Evolutionary conservation across 2,888 invertebrate genomes (phyloP).

Genomic region (Calameuta filiformis): DNA sequence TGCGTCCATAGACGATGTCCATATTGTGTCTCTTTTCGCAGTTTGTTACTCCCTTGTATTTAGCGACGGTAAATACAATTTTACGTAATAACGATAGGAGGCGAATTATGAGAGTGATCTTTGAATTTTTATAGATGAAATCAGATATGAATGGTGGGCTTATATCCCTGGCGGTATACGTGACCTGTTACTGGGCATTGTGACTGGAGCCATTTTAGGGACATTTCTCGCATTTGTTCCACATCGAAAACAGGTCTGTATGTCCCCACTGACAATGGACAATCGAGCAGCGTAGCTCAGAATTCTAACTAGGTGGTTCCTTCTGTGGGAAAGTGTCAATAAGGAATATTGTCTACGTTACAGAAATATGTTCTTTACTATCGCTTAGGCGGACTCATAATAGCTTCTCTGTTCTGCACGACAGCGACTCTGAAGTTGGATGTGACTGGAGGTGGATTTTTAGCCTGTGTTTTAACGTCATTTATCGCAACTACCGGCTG

Average conservation of each 20-base stretch:
- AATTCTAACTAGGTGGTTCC: too few species aligned
- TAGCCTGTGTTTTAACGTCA: conserved; percentile 65
- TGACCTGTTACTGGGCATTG: conserved; percentile 72
- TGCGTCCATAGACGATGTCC: conserved; percentile 79
- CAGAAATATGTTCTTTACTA: conserved; percentile 52
- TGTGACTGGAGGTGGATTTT: conserved; percentile 70
- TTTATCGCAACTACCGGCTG: conserved; percentile 54
- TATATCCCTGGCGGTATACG: conserved; percentile 56
- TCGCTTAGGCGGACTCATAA: conserved; percentile 43
- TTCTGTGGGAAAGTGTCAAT: too few species aligned
- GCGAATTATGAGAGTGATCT: too few species aligned
- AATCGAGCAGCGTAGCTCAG: too few species aligned
- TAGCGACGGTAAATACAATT: conserved; percentile 67
- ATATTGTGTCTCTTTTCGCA: conserved; percentile 80
- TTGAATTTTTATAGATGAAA: conserved; percentile 25
- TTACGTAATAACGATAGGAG: too few species aligned
- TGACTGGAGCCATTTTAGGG: conserved; percentile 73
- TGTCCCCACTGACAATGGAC: not conserved
- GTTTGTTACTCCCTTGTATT: conserved; percentile 75
- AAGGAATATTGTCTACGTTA: not conserved
- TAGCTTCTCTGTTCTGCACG: conserved; percentile 54
- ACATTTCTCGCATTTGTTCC: conserved; percentile 74
- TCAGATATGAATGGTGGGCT: conserved; percentile 49
- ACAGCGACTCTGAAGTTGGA: conserved; percentile 40
- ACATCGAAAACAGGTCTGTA: conserved; percentile 65